Evolutionary conservation across 2,113 vertebrate genomes (phyloP), one percentile per base, ranked within the genome.

Genomic region (Lepus europaeus): DNA sequence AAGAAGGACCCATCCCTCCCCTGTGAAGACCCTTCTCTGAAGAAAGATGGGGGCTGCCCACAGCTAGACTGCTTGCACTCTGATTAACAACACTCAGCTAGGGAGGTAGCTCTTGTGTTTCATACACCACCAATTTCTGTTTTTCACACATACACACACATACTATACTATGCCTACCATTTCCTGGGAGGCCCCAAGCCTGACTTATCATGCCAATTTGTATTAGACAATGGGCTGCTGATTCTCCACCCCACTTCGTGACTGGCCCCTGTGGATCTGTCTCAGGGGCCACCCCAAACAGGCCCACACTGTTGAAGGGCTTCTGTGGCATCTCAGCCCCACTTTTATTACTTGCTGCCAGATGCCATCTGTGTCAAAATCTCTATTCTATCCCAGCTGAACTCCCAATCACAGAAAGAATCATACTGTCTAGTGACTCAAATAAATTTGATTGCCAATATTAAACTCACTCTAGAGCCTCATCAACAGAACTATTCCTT

Each of bases 331-430:
- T 16, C 74, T 81, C 16, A 31, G 81, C 23, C 64, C 90, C 56
- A 69, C 29, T n/a, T 49, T 45, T 49, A 59, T 45, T 31, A 61
- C 56, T 85, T 27, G 64, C 63, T 89, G 66, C 23, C 87, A 80
- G 49, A 6, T 74, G 25, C 59, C 72, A 64, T 45, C 76, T 81
- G 27, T 49, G 59, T 12, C 73, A 29, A 61, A 36, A 84, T 19
- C 81, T 87, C 84, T 61, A 76, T 70, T 89, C 91, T 33, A 29
- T n/a, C 29, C 70, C 68, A 66, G 59, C 19, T 69, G 77, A 94
- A 96, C 84, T 73, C 70, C n/a, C 73, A 84, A 20, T 63, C 72
- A 64, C 80, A 76, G 63, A 45, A 84, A 83, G 45, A 92, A 84
- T 66, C 29, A 64, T 59, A 56, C 66, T 89, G 33, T 76, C 87